Percentiles rank a stretch among this genome's conserved stretches.
Evolutionary conservation across 2,113 vertebrate species (phyloP).

Genomic region (Oreocharis arfaki): DNA sequence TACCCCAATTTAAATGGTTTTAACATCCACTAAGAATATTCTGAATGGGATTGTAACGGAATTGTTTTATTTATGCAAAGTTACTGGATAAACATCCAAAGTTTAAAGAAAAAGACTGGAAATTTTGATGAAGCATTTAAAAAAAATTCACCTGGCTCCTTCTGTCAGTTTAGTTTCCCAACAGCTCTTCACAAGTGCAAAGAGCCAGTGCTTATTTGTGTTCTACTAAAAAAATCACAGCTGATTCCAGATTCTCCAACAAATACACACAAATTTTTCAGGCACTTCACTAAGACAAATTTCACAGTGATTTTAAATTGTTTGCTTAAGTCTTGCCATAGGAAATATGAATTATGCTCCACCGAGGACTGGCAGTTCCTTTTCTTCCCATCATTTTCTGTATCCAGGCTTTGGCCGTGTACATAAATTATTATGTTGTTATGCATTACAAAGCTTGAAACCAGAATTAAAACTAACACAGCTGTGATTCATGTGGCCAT

Average conservation of each 20-base stretch:
- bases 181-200: background rate
- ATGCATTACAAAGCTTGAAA: background rate
- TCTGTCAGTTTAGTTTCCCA: background rate
- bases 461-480: background rate
- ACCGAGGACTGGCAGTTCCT: background rate
- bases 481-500: background rate
- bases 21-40: background rate
- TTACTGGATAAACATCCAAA: background rate
- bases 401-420: background rate
- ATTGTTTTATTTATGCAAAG: background rate
- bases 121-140: background rate
- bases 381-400: background rate
- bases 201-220: background rate
- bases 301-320: background rate
- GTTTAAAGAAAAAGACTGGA: background rate
- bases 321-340: background rate
- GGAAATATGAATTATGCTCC: background rate
- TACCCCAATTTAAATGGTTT: background rate
- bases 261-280: background rate
- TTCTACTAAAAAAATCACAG: background rate
- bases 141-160: background rate
- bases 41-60: background rate
- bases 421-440: background rate
- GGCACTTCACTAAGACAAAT: background rate
- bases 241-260: background rate